Conservation (phyloP, 2,797 vertebrate species). For the Paguma larvata region DNA sequence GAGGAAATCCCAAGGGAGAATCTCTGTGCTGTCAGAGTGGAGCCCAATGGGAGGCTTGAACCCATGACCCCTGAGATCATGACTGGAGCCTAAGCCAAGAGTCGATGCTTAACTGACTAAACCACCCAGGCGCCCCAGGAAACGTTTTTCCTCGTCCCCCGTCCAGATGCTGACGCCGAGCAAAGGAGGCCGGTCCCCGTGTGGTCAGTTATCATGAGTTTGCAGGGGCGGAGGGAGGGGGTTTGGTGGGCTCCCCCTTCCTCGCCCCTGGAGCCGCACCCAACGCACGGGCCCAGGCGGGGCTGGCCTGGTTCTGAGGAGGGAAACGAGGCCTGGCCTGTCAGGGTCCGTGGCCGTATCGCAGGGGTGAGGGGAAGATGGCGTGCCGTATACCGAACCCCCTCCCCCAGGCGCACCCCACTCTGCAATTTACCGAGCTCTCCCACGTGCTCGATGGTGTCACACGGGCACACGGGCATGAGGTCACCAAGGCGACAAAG, state of each 20-base stretch:
- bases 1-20: too few relatives aligned
- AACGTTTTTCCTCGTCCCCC: not conserved
- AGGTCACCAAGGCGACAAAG: not conserved
- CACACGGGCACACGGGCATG: too few relatives aligned
- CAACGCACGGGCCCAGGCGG: not conserved
- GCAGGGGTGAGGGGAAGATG: not conserved
- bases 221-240: not conserved
- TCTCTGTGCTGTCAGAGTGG: too few relatives aligned
- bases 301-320: not conserved
- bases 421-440: not conserved
- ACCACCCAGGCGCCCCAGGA: too few relatives aligned
- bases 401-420: rapidly evolving
- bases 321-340: not conserved
- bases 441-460: rapidly evolving
- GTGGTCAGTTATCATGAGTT: rapidly evolving
- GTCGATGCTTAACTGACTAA: too few relatives aligned
- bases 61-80: too few relatives aligned
- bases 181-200: rapidly evolving
- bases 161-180: rapidly evolving
- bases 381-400: not conserved
- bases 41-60: too few relatives aligned
- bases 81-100: too few relatives aligned
- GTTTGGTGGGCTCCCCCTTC: not conserved
- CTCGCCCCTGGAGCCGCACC: not conserved
- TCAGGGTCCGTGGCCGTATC: not conserved